A percentile compares a stretch with the other conserved stretches of the same genome.
Conservation (phyloP, 2,888 invertebrate genomes). For the Phlogophora meticulosa region DNA sequence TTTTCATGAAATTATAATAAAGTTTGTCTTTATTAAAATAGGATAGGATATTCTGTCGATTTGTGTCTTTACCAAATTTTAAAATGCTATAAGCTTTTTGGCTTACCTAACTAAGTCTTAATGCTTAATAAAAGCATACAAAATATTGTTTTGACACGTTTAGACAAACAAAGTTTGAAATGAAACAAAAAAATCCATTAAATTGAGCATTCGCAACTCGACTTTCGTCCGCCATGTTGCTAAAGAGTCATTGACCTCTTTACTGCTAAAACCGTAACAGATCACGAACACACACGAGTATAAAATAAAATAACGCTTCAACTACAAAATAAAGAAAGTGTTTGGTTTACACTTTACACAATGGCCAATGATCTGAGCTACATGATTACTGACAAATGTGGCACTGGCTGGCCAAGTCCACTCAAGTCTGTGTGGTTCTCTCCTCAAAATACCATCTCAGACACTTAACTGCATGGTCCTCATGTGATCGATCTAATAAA, state of each 20-base stretch:
- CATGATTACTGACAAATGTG: no score
- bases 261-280: slow-evolving; percentile 62
- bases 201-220: slow-evolving; percentile 33
- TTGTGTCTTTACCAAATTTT: no score
- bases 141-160: not conserved
- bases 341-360: slow-evolving; percentile 26
- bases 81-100: no score
- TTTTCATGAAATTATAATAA: no score
- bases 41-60: no score
- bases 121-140: not conserved
- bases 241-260: slow-evolving; percentile 55
- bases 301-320: slow-evolving; percentile 37
- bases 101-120: no score
- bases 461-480: no score
- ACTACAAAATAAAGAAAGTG: slow-evolving; percentile 28
- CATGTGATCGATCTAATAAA: no score
- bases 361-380: slow-evolving; percentile 13
- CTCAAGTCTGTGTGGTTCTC: no score
- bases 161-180: not conserved
- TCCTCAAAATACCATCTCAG: no score
- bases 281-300: slow-evolving; percentile 42
- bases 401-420: no score
- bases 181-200: slow-evolving; percentile 33
- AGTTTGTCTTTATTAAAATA: no score
- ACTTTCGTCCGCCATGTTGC: slow-evolving; percentile 53